Evolutionary conservation across 2,888 invertebrate species (phyloP).

Genomic region (Synergus itoensis): DNA sequence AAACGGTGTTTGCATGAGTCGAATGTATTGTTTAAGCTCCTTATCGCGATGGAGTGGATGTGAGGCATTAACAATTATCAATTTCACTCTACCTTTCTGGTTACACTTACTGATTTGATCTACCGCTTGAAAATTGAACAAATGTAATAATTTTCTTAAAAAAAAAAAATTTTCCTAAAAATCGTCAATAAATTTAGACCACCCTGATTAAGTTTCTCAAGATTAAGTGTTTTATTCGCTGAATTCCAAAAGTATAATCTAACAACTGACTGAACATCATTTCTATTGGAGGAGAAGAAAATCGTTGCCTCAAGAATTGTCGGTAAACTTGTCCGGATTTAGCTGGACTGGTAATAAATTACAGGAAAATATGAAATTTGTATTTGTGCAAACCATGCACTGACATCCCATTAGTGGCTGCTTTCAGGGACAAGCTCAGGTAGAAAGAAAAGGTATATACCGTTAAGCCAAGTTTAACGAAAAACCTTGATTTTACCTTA

Average conservation of each 20-base stretch:
- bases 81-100: constrained; percentile 1
- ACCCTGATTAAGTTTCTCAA: background rate
- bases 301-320: constrained; percentile 5
- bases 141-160: background rate
- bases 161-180: background rate
- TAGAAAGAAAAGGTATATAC: constrained; percentile 29
- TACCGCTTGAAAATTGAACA: background rate
- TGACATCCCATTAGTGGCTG: constrained; percentile 14
- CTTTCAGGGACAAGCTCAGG: constrained; percentile 33
- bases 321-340: background rate
- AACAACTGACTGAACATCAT: background rate
- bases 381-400: constrained; percentile 34
- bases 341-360: constrained; percentile 28
- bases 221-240: background rate
- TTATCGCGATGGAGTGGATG: constrained; percentile 13
- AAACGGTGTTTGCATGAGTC: background rate
- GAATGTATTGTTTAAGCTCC: constrained; percentile 31
- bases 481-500: constrained; percentile 32
- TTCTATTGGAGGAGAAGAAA: background rate
- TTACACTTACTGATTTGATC: background rate
- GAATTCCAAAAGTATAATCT: background rate
- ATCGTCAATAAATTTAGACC: background rate
- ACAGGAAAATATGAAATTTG: constrained; percentile 31
- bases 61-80: background rate
- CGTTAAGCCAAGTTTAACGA: constrained; percentile 12